Percentiles rank a stretch among this genome's conserved stretches.
phyloP scores from a whole-genome alignment of 2,888 invertebrate genomes.

The Homarus gammarus region DNA sequence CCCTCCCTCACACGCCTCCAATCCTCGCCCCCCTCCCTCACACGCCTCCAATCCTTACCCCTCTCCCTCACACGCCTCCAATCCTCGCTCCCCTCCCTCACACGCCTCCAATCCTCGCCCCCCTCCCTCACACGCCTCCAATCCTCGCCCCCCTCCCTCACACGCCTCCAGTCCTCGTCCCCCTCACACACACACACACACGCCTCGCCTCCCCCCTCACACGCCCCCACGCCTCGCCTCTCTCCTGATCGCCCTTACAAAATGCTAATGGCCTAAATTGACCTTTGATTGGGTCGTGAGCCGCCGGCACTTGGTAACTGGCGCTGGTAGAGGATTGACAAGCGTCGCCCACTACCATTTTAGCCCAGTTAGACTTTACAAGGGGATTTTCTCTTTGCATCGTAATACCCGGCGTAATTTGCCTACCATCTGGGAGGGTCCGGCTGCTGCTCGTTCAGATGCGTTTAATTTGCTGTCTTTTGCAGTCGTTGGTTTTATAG shows the following conservation, averaged over 20 bases:
- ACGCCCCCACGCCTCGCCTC: not conserved
- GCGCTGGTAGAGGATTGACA: not conserved
- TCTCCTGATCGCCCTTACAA: conserved; percentile 34
- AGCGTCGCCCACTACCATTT: not conserved
- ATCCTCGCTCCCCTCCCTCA: no score
- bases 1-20: no score
- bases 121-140: no score
- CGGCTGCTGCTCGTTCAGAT: no score
- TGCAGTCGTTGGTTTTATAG: no score
- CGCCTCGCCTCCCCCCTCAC: not conserved
- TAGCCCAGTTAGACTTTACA: not conserved
- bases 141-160: no score
- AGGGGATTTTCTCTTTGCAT: not conserved
- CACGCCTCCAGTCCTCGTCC: no score
- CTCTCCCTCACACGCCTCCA: no score
- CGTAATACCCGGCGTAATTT: not conserved
- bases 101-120: no score
- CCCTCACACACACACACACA: conserved; percentile 35
- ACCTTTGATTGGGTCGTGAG: conserved; percentile 42
- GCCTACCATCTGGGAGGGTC: not conserved
- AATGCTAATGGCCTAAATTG: conserved; percentile 46
- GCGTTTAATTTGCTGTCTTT: no score
- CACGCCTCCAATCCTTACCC: no score
- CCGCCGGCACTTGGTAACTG: conserved; percentile 20
- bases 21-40: no score